Conservation (phyloP, 2,113 vertebrate species). For the Brienomyrus longianalis region DNA sequence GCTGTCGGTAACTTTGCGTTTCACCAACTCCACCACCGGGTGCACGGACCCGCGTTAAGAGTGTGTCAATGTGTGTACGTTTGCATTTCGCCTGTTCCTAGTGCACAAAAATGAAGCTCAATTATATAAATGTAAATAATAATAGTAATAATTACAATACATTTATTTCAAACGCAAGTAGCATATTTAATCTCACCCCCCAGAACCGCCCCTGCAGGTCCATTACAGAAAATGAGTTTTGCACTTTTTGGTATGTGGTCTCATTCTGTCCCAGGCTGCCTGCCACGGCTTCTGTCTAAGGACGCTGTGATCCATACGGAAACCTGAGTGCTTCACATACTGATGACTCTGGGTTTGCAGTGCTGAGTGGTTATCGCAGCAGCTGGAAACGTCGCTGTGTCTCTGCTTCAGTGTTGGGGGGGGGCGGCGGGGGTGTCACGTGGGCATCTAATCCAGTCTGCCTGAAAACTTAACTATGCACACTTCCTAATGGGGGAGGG, state of each 20-base stretch:
- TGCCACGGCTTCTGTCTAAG: not conserved
- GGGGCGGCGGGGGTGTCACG: not conserved
- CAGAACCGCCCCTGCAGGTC: not conserved
- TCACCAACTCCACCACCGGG: no score
- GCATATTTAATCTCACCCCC: no score
- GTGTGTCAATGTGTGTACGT: no score
- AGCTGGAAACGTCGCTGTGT: not conserved
- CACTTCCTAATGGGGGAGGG: not conserved
- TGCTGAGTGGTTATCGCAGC: not conserved
- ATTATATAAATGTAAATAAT: no score
- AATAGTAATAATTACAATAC: no score
- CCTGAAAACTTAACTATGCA: not conserved
- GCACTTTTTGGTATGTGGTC: not conserved
- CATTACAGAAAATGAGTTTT: not conserved
- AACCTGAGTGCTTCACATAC: not conserved
- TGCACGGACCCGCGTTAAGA: no score
- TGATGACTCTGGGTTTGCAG: not conserved
- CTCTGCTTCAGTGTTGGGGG: not conserved
- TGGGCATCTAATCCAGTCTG: not conserved
- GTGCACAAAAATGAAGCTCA: no score
- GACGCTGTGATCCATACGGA: not conserved
- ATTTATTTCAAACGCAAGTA: no score
- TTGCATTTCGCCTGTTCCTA: no score
- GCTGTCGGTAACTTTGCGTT: no score
- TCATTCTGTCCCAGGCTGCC: not conserved